Base-by-base conservation (phyloP, 2,797 vertebrate species). In the Channallabes apus region DNA sequence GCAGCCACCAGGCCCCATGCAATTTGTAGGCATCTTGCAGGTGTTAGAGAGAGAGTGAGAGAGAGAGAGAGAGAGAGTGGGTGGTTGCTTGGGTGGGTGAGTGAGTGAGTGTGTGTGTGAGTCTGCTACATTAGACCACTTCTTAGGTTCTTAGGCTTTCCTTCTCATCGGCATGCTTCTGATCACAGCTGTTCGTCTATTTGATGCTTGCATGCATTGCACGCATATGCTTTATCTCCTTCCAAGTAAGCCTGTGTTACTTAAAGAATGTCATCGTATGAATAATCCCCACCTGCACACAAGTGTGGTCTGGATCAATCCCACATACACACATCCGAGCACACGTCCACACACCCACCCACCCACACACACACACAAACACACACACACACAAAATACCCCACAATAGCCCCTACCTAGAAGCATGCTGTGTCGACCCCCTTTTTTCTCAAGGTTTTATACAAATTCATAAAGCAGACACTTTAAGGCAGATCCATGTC, bases 1-100 rank as follows among this genome's bases (percentile, higher is more conserved):
- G 98, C 91, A 85, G 88, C 51, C 75, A 61, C 71, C 38, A 62
- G 41, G 27, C 85, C 62, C 29, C 65, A 29, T 79, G 51, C 46
- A 65, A 41, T 73, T 68, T 56, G 61, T 41, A 67, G 27, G 56
- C 59, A 79, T 84, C 51, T 62, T 75, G 68, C 59, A 81, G 58
- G 77, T 79, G 77, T 79, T 79, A n/a, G 22, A 62, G 59, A 17
- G 20, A 79, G 77, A 7, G 35, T 3, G 32, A 29, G 41, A 75
- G 72, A 27, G 73, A 56, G n/a, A 54, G 8, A 51, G 7, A 1
- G 0, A 46, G n/a, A n/a, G n/a, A 8, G 18, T 84, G 51, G 6
- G 54, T 46, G 65, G n/a, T 54, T 29, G 72, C 35, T 35, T 32
- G 65, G 22, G n/a, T 84, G 65, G 3, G 56, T 54, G 68, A 3